These are phyloP conservation scores for Ataeniobius toweri DNA, from an alignment of 2,797 vertebrate species.

Conservation along the genomic window DNA sequence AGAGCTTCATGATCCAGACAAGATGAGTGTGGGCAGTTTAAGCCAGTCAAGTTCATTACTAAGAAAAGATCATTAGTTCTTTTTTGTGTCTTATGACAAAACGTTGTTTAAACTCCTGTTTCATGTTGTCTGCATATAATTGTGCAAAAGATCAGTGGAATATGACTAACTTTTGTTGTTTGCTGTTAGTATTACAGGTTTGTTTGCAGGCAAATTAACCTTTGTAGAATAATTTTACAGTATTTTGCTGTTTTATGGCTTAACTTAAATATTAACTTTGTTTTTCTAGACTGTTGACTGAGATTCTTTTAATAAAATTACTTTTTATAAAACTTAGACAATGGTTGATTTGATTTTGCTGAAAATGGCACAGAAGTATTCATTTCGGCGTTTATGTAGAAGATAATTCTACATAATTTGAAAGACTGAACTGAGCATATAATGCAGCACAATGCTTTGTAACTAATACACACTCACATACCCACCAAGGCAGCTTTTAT, in stretches of 20 bases:
- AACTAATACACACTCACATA: background rate
- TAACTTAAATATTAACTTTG: slow-evolving; percentile 42
- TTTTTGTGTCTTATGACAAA: background rate
- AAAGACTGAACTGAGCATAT: no score
- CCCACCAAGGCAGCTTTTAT: background rate
- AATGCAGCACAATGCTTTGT: background rate
- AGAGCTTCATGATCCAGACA: slow-evolving; percentile 62
- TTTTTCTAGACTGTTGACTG: slow-evolving; percentile 20
- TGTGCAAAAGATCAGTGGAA: slow-evolving; percentile 2
- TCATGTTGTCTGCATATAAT: slow-evolving; percentile 28
- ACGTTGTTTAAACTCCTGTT: slow-evolving; percentile 40
- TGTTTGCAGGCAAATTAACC: slow-evolving; percentile 76
- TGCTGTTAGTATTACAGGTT: slow-evolving; percentile 49
- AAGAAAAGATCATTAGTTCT: slow-evolving; percentile 2
- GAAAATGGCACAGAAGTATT: background rate
- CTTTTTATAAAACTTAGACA: slow-evolving; percentile 29
- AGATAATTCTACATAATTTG: background rate
- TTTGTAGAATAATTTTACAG: slow-evolving; percentile 25
- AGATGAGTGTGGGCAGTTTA: background rate
- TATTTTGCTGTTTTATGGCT: slow-evolving; percentile 10
- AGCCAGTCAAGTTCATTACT: background rate
- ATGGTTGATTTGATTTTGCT: slow-evolving; percentile 3
- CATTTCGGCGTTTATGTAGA: background rate
- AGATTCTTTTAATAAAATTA: slow-evolving; percentile 42
- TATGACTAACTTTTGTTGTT: slow-evolving; percentile 28